A percentile compares a stretch with the other conserved stretches of the same genome.
Conservation (phyloP, 2,888 invertebrate species). For the Chloromyia formosa region DNA sequence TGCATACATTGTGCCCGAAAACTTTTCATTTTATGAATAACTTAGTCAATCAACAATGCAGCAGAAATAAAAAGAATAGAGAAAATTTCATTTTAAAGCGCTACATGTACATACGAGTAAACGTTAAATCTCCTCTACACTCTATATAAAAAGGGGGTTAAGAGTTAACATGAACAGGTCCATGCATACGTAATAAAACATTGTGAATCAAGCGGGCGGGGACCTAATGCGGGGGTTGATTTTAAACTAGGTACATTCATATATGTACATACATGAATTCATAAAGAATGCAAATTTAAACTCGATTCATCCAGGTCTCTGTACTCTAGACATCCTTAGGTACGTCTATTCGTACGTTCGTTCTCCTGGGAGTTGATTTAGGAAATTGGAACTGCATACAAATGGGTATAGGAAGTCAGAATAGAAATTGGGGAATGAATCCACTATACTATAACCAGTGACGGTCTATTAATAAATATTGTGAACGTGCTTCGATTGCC, state of each 20-base stretch:
- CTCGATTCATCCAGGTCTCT: background rate
- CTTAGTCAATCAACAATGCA: no score
- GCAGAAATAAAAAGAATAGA: no score
- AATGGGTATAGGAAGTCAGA: background rate
- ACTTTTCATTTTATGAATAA: no score
- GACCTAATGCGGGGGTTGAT: background rate
- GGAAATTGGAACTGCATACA: constrained; percentile 33
- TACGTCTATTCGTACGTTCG: background rate
- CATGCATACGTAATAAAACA: no score
- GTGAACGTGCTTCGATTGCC: constrained; percentile 13
- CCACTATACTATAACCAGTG: background rate
- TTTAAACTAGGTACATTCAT: background rate
- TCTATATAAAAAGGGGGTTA: constrained; percentile 2
- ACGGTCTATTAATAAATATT: constrained; percentile 8
- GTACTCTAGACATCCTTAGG: background rate
- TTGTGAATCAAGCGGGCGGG: no score
- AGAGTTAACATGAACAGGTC: background rate
- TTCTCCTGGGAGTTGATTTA: constrained; percentile 8
- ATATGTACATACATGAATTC: background rate
- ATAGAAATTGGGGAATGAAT: constrained; percentile 8
- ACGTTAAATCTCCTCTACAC: background rate
- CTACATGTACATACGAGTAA: no score
- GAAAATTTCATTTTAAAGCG: no score
- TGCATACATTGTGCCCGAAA: no score
- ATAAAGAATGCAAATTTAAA: constrained; percentile 25